These are phyloP conservation scores for Chondrilla cf. caribensis DNA, from an alignment of 37 sponge, comb jelly and placozoan genomes.

Conservation along the genomic window DNA sequence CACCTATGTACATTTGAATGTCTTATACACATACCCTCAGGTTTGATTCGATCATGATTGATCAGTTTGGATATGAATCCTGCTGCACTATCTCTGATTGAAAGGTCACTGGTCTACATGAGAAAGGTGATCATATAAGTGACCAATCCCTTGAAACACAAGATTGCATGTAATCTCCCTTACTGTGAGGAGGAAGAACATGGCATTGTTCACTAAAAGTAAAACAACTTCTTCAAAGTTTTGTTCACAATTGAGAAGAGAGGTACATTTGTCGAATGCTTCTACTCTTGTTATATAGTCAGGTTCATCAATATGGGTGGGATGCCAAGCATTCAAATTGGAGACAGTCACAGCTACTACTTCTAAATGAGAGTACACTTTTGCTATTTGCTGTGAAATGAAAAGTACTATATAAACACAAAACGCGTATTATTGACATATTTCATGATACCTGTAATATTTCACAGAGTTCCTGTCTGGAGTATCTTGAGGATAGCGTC, in stretches of 20 bases:
- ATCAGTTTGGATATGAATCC: conserved; percentile 50
- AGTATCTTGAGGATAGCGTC: conserved; percentile 22
- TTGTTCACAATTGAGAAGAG: conserved; percentile 8
- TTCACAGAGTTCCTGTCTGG: conserved; percentile 49
- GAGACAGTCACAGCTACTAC: conserved; percentile 31
- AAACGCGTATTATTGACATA: neutral
- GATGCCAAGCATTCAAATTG: conserved; percentile 79
- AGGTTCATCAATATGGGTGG: conserved; percentile 65
- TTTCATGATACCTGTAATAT: conserved; percentile 47
- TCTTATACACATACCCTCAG: conserved; percentile 24
- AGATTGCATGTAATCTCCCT: neutral
- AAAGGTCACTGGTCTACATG: conserved; percentile 66
- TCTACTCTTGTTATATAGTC: conserved; percentile 56
- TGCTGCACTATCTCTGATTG: conserved; percentile 69
- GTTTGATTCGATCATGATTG: neutral
- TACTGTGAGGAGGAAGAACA: conserved; percentile 58
- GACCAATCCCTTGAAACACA: neutral
- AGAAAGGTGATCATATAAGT: neutral
- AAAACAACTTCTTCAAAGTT: conserved; percentile 26
- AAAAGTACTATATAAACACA: neutral
- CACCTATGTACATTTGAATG: neutral
- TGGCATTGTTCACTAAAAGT: conserved; percentile 62
- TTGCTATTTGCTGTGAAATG: conserved; percentile 36
- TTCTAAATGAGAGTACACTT: conserved; percentile 6
- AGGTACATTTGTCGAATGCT: conserved; percentile 54